Percentiles rank a stretch among this genome's conserved stretches.
Conservation (phyloP, 2,888 invertebrate genomes). For the Danaus chrysippus region DNA sequence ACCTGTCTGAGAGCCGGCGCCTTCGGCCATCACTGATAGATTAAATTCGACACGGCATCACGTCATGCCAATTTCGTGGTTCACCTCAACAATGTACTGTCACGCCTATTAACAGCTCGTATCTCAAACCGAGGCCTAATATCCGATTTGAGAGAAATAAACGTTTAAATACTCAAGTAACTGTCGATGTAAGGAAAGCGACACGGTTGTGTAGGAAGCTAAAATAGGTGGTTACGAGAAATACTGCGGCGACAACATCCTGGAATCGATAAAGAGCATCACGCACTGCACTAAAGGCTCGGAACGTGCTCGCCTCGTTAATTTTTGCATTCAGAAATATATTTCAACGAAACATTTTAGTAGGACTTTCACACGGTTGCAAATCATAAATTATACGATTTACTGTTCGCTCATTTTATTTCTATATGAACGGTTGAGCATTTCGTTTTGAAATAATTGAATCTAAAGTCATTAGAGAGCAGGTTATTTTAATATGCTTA, state of each 20-base stretch:
- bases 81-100: conserved; percentile 55
- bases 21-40: conserved; percentile 72
- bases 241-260: conserved; percentile 66
- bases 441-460: conserved; percentile 11
- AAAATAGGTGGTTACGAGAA: conserved; percentile 72
- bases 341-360: conserved; percentile 55
- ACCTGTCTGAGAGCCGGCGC: conserved; percentile 55
- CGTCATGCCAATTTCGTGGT: conserved; percentile 72
- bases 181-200: conserved; percentile 5
- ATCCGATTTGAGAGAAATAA: conserved; percentile 54
- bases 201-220: conserved; percentile 33
- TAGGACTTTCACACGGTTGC: conserved; percentile 14
- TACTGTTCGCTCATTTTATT: conserved; percentile 2
- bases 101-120: conserved; percentile 57
- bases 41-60: conserved; percentile 77
- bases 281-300: conserved; percentile 56
- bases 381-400: conserved; percentile 8
- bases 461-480: conserved; percentile 4
- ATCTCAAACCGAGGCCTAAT: conserved; percentile 47
- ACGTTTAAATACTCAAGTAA: conserved; percentile 9
- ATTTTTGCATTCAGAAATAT: conserved; percentile 65
- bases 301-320: conserved; percentile 64
- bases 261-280: conserved; percentile 72
- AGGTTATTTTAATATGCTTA: conserved; percentile 21
- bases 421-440: conserved; percentile 10